Evolutionary conservation across 2,888 invertebrate species (phyloP).

Genomic region (Melinopterus prodromus): DNA sequence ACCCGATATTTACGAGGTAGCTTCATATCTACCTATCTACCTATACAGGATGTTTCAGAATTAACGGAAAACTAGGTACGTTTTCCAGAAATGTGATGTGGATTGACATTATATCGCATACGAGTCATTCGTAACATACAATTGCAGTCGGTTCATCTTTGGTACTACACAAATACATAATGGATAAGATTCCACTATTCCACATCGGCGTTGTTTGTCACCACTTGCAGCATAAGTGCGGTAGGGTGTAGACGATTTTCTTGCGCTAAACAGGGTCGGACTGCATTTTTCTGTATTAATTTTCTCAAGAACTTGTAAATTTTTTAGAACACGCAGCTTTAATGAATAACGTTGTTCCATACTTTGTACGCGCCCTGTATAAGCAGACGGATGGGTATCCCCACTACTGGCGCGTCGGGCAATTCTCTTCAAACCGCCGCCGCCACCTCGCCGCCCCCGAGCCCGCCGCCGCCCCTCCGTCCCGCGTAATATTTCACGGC

Average conservation of each 20-base stretch:
- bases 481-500: slow-evolving; percentile 4
- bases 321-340: not conserved
- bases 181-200: no score
- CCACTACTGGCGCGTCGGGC: not conserved
- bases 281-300: no score
- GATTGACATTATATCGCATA: no score
- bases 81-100: no score
- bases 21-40: not conserved
- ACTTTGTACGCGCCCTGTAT: not conserved
- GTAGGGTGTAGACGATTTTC: no score
- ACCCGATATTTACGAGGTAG: slow-evolving; percentile 30
- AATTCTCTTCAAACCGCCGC: slow-evolving; percentile 4
- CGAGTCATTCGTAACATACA: no score
- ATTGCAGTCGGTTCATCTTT: no score
- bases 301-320: no score
- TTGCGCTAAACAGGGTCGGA: no score
- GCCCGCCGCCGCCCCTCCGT: not conserved
- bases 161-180: no score
- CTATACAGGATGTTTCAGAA: not conserved
- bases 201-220: no score
- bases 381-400: not conserved
- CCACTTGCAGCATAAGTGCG: no score
- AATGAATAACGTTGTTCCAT: not conserved
- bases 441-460: not conserved
- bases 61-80: not conserved